Conservation (phyloP, 2,888 invertebrate genomes). For the Drosophila nr. perissopoda region DNA sequence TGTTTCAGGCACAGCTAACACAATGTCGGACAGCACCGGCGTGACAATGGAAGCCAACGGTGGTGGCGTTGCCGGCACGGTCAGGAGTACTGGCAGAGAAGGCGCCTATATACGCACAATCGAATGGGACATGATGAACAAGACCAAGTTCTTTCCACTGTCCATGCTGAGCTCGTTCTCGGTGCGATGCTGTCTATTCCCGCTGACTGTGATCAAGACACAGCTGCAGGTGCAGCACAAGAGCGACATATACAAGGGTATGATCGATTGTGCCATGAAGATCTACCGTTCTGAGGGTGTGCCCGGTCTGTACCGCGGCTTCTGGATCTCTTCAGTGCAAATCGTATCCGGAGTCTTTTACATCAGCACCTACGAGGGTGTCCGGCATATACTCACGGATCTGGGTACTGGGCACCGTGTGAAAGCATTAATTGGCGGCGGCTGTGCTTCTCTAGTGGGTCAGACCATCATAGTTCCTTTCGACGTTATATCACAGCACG, state of each 20-base stretch:
- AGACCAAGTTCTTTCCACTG: constrained; percentile 95
- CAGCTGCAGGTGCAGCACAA: constrained; percentile 93
- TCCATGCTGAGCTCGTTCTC: constrained; percentile 91
- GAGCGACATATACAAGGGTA: constrained; percentile 93
- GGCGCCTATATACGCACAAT: constrained; percentile 91
- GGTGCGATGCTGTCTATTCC: constrained; percentile 92
- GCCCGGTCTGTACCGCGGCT: constrained; percentile 95
- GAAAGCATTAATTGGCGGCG: constrained; percentile 94
- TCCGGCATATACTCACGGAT: constrained; percentile 91
- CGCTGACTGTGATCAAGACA: constrained; percentile 96
- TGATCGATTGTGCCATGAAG: constrained; percentile 95
- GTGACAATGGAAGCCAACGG: constrained; percentile 63
- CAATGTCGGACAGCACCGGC: constrained; percentile 65
- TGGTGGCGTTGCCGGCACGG: constrained; percentile 51
- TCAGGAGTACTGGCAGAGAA: constrained; percentile 57
- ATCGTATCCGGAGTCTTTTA: constrained; percentile 95
- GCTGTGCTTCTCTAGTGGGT: constrained; percentile 95
- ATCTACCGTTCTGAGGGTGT: constrained; percentile 94
- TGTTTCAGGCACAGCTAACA: constrained; percentile 60
- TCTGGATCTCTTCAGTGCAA: constrained; percentile 97
- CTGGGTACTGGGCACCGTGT: constrained; percentile 81
- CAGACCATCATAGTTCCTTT: constrained; percentile 98
- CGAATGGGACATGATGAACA: constrained; percentile 99
- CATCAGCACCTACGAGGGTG: constrained; percentile 97
- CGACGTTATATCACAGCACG: constrained; percentile 97